Conservation (phyloP, 2,888 invertebrate genomes). For the Cremastobaeus sp. region DNA sequence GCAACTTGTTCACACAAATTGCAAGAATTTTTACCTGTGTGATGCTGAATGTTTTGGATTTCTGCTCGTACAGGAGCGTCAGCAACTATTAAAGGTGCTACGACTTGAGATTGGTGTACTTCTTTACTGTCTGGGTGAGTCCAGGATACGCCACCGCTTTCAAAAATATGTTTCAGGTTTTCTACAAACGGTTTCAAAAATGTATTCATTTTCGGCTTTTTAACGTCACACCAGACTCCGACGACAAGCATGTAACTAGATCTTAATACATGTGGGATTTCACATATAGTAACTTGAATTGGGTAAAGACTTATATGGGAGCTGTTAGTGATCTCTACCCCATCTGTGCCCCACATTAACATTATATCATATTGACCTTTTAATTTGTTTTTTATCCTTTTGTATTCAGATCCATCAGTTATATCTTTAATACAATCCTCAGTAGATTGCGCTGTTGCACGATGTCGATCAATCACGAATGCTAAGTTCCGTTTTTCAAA, state of each 20-base stretch:
- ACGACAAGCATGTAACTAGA: neutral
- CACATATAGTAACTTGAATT: conserved; percentile 20
- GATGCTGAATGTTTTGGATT: conserved; percentile 32
- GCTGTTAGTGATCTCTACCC: conserved; percentile 1
- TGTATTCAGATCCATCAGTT: no score
- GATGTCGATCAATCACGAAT: no score
- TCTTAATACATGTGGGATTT: conserved; percentile 7
- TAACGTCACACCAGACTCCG: conserved; percentile 21
- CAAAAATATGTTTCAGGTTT: neutral
- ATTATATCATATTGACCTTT: conserved; percentile 40
- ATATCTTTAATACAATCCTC: no score
- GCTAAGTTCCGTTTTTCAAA: no score
- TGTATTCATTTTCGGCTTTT: neutral
- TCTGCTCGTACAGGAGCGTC: conserved; percentile 31
- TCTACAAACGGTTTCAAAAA: conserved; percentile 9
- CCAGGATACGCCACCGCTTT: no score
- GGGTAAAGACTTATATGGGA: conserved; percentile 2
- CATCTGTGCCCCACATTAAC: conserved; percentile 27
- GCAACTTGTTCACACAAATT: conserved; percentile 19
- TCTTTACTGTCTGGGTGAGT: neutral
- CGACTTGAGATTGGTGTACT: conserved; percentile 1
- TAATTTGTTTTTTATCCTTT: no score
- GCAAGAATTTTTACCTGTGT: conserved; percentile 15
- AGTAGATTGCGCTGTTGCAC: no score
- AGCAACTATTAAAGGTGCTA: conserved; percentile 24